A percentile compares a stretch with the other conserved stretches of the same genome.
Evolutionary conservation across 2,888 invertebrate genomes (phyloP).

Genomic region (Agrochola litura): DNA sequence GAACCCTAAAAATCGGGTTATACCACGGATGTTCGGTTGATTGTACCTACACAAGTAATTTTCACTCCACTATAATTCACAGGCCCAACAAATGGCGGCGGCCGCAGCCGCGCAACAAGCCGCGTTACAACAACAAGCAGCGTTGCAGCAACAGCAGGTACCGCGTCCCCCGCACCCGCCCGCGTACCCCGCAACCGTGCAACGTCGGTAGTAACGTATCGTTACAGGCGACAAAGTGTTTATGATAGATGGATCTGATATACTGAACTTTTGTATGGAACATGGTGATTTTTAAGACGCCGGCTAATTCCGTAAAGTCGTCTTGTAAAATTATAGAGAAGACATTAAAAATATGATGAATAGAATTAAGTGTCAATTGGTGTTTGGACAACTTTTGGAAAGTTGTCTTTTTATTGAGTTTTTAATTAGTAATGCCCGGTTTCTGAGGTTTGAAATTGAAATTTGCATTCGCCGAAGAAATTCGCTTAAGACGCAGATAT

Average conservation of each 20-base stretch:
- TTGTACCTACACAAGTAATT: background rate
- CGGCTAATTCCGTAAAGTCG: background rate
- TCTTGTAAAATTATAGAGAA: background rate
- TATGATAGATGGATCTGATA: slow-evolving; percentile 19
- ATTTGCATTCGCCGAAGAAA: too few species aligned
- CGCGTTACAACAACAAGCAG: slow-evolving; percentile 90
- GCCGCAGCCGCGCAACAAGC: slow-evolving; percentile 90
- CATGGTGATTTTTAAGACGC: background rate
- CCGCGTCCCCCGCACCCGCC: slow-evolving; percentile 87
- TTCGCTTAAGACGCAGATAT: too few species aligned
- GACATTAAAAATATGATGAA: too few species aligned
- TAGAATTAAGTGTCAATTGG: slow-evolving; percentile 1
- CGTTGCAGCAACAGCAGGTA: slow-evolving; percentile 92
- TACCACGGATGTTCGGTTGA: too few species aligned
- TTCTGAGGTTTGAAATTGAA: background rate
- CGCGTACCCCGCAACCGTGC: slow-evolving; percentile 83
- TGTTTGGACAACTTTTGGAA: slow-evolving; percentile 1
- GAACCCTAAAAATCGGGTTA: too few species aligned
- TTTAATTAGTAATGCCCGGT: background rate
- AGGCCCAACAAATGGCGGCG: slow-evolving; percentile 90
- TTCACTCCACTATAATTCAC: slow-evolving; percentile 46
- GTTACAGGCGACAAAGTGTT: background rate
- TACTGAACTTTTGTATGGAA: background rate
- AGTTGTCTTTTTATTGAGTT: background rate
- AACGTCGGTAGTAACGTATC: slow-evolving; percentile 77